Percentiles rank a stretch among this genome's conserved stretches.
Evolutionary conservation across 2,797 vertebrate species (phyloP).

Genomic region (Xenopus petersii): DNA sequence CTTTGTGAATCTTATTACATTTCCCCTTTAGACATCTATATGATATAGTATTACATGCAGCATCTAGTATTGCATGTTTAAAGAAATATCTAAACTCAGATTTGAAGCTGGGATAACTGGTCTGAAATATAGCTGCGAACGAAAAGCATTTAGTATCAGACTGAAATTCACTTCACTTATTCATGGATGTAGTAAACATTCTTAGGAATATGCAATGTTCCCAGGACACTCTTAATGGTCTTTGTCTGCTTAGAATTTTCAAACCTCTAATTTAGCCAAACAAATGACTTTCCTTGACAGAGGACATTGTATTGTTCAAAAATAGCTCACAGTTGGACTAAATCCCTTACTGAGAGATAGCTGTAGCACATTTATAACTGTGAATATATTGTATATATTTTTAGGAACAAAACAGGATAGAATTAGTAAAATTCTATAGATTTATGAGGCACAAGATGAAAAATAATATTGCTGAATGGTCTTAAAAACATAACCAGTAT

Average conservation of each 20-base stretch:
- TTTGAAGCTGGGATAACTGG: no score
- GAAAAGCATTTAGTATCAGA: slow-evolving; percentile 10
- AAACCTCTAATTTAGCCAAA: slow-evolving; percentile 37
- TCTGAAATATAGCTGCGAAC: slow-evolving; percentile 5
- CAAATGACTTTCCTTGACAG: slow-evolving; percentile 48
- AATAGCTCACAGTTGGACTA: slow-evolving; percentile 7
- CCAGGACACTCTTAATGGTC: slow-evolving; percentile 38
- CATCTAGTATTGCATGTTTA: no score
- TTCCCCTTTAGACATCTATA: no score
- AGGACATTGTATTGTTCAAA: slow-evolving; percentile 44
- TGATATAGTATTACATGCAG: no score
- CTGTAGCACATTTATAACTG: slow-evolving; percentile 5
- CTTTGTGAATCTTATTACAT: no score
- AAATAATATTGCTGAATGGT: slow-evolving; percentile 3
- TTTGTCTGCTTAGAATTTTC: slow-evolving; percentile 47
- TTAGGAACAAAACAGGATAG: slow-evolving; percentile 8
- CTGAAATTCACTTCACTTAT: slow-evolving; percentile 20
- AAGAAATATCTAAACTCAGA: no score
- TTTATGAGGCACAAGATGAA: slow-evolving; percentile 24
- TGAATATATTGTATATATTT: slow-evolving; percentile 32
- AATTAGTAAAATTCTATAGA: slow-evolving; percentile 1
- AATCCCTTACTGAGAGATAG: slow-evolving; percentile 22
- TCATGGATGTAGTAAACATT: slow-evolving; percentile 38
- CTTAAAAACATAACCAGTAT: no score
- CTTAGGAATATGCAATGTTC: slow-evolving; percentile 27